These are phyloP conservation scores for Zosterops borbonicus DNA, from an alignment of 2,113 vertebrate species.

Conservation along the genomic window DNA sequence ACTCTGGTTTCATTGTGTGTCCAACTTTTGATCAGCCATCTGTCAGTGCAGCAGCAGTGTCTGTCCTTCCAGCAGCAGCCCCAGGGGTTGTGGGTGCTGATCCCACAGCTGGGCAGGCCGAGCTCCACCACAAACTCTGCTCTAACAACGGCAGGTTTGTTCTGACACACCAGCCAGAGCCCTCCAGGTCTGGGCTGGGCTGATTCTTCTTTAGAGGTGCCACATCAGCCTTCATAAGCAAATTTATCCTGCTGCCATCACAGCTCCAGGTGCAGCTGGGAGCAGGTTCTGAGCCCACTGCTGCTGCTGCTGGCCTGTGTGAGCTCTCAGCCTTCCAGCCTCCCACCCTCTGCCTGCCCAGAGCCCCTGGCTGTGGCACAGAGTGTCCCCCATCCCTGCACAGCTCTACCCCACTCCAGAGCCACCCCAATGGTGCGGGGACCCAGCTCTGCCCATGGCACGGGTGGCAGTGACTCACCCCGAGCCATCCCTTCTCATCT, in stretches of 20 bases:
- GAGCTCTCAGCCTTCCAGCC: background rate
- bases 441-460: background rate
- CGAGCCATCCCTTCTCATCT: background rate
- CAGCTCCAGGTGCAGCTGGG: background rate
- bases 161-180: background rate
- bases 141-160: background rate
- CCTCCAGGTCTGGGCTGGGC: background rate
- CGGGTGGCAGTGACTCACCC: background rate
- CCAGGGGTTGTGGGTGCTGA: background rate
- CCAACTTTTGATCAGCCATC: background rate
- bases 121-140: background rate
- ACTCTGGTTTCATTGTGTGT: background rate
- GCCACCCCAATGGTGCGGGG: accelerated
- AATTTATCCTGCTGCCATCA: background rate
- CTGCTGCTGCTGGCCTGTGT: accelerated
- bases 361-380: accelerated
- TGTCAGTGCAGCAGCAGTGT: background rate
- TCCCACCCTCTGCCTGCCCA: background rate
- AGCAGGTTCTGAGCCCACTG: background rate
- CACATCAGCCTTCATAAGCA: background rate
- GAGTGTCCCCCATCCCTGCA: background rate
- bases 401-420: background rate
- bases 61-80: background rate
- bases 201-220: background rate
- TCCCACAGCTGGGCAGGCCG: background rate